phyloP scores from a whole-genome alignment of 2,888 invertebrate genomes.

The Brachypalpus laphriformis region DNA sequence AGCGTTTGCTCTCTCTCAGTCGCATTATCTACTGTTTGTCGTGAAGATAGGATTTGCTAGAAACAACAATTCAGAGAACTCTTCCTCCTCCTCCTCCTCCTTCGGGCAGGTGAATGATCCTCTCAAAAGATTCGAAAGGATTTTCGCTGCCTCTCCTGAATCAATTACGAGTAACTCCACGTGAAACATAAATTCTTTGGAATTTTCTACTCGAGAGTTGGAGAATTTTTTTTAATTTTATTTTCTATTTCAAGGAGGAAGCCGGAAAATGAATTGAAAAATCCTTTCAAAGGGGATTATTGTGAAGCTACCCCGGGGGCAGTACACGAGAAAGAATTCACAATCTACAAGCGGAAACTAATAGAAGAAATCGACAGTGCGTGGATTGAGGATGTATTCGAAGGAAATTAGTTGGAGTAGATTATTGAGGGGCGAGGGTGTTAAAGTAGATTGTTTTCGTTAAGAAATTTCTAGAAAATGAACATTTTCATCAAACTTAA shows the following conservation, averaged over 20 bases:
- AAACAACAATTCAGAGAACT: neutral
- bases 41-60: slow-evolving; percentile 7
- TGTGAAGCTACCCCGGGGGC: neutral
- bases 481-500: no score
- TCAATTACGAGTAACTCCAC: slow-evolving; percentile 32
- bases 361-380: neutral
- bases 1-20: no score
- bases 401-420: neutral
- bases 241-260: neutral
- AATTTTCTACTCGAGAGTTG: neutral
- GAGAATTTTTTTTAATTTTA: neutral
- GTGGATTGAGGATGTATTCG: neutral
- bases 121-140: neutral
- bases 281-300: slow-evolving; percentile 5
- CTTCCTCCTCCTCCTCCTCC: neutral
- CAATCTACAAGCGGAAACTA: neutral
- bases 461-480: neutral
- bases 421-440: neutral
- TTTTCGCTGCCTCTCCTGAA: neutral
- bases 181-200: slow-evolving; percentile 1
- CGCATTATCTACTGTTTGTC: neutral
- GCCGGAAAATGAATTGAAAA: neutral
- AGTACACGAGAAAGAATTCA: neutral
- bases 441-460: neutral
- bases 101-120: neutral